Conservation (phyloP, 2,113 vertebrate genomes). For the Oryzias celebensis region DNA sequence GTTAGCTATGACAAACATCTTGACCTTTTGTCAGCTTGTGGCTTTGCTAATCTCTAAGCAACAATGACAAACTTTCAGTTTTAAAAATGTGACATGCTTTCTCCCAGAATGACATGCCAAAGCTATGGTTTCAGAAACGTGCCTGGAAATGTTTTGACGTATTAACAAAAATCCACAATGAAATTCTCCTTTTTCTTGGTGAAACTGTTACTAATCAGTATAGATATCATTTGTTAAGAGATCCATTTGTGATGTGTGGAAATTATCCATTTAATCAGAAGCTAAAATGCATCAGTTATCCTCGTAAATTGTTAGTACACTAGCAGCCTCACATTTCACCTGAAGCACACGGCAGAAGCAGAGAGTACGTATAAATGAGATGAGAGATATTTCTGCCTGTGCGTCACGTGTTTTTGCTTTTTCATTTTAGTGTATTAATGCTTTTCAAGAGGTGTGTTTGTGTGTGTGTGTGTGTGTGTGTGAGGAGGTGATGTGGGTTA, state of each 20-base stretch:
- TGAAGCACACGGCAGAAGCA: conserved; percentile 25
- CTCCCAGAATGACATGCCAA: not conserved
- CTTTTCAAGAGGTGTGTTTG: conserved; percentile 33
- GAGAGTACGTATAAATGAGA: conserved; percentile 38
- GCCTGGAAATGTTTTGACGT: too few relatives aligned
- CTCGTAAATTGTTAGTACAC: conserved; percentile 34
- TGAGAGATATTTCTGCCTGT: conserved; percentile 38
- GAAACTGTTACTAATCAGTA: conserved; percentile 32
- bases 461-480: conserved; percentile 11
- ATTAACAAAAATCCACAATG: too few relatives aligned
- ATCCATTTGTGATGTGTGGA: conserved; percentile 28
- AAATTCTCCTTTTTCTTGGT: too few relatives aligned
- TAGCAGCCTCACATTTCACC: conserved; percentile 12
- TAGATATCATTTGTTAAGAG: conserved; percentile 26
- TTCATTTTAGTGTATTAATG: conserved; percentile 44
- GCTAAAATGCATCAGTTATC: conserved; percentile 51
- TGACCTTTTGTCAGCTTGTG: conserved; percentile 1
- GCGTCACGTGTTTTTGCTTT: conserved; percentile 39
- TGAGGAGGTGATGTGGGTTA: conserved; percentile 16
- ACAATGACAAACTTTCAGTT: not conserved
- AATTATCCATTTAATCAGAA: conserved; percentile 47
- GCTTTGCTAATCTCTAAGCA: not conserved
- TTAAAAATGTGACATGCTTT: not conserved
- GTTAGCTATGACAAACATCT: not conserved
- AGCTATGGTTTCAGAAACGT: not conserved